phyloP scores from a whole-genome alignment of 2,888 invertebrate species.

The Hesperia comma region DNA sequence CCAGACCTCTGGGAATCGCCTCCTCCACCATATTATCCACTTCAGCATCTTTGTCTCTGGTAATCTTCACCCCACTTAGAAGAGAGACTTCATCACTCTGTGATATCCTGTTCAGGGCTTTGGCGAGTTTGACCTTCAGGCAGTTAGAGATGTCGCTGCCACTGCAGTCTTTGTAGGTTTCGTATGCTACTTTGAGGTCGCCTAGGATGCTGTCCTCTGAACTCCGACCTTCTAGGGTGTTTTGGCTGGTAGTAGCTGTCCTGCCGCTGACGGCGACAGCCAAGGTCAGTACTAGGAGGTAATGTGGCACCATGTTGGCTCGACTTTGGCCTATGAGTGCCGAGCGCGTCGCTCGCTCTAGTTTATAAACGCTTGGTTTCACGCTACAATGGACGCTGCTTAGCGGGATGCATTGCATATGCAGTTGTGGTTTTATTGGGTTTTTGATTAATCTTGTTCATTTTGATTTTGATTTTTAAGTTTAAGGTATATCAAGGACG shows the following conservation, averaged over 20 bases:
- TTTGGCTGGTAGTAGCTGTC: conserved; percentile 78
- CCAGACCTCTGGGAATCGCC: conserved; percentile 88
- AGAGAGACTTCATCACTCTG: conserved; percentile 87
- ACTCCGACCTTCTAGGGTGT: conserved; percentile 71
- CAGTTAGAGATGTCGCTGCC: conserved; percentile 88
- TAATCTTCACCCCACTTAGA: conserved; percentile 90
- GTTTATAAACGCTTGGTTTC: conserved; percentile 82
- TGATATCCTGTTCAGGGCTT: conserved; percentile 89
- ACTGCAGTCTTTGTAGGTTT: conserved; percentile 92
- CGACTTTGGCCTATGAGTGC: conserved; percentile 57
- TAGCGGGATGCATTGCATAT: conserved; percentile 80
- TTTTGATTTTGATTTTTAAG: too few species aligned
- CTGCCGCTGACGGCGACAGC: conserved; percentile 80
- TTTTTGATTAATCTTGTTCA: too few species aligned
- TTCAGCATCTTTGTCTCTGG: conserved; percentile 84
- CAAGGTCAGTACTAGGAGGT: conserved; percentile 83
- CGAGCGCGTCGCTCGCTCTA: conserved; percentile 67
- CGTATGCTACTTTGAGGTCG: conserved; percentile 89
- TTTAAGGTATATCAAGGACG: too few species aligned
- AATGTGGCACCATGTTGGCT: conserved; percentile 84
- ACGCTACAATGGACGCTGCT: conserved; percentile 73
- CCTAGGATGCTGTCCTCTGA: conserved; percentile 82
- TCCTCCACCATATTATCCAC: conserved; percentile 85
- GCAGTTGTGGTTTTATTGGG: conserved; percentile 49
- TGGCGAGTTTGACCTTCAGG: conserved; percentile 90